phyloP scores from a whole-genome alignment of 2,888 invertebrate genomes.

The Lottia gigantea region DNA sequence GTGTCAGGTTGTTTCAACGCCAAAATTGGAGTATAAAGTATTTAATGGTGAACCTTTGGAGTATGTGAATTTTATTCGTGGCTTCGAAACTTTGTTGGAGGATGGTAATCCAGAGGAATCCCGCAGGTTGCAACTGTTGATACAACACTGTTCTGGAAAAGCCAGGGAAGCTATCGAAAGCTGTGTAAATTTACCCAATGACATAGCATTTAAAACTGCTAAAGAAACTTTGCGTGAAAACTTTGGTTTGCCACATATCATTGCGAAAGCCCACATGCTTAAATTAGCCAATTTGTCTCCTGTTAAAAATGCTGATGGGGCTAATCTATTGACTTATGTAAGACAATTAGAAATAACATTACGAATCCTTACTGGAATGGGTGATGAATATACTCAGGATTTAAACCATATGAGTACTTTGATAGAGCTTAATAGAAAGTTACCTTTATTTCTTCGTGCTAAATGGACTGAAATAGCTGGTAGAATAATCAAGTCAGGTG shows the following conservation, averaged over 20 bases:
- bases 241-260: neutral
- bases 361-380: neutral
- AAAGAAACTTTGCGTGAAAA: neutral
- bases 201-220: neutral
- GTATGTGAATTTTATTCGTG: neutral
- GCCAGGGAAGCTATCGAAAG: neutral
- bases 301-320: neutral
- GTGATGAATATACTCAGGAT: neutral
- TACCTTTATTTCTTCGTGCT: neutral
- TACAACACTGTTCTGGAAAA: neutral
- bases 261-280: neutral
- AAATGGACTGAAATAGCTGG: conserved; percentile 1
- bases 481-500: neutral
- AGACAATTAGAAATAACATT: neutral
- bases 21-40: neutral
- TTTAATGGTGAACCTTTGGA: neutral
- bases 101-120: neutral
- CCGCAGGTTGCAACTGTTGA: neutral
- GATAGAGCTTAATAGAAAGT: neutral
- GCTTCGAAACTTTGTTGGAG: neutral
- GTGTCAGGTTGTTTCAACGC: neutral
- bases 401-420: neutral
- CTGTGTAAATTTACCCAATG: neutral
- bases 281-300: neutral
- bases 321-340: neutral